A percentile compares a stretch with the other conserved stretches of the same genome.
phyloP scores from a whole-genome alignment of 2,113 vertebrate species.

The Cephalopterus ornatus region DNA sequence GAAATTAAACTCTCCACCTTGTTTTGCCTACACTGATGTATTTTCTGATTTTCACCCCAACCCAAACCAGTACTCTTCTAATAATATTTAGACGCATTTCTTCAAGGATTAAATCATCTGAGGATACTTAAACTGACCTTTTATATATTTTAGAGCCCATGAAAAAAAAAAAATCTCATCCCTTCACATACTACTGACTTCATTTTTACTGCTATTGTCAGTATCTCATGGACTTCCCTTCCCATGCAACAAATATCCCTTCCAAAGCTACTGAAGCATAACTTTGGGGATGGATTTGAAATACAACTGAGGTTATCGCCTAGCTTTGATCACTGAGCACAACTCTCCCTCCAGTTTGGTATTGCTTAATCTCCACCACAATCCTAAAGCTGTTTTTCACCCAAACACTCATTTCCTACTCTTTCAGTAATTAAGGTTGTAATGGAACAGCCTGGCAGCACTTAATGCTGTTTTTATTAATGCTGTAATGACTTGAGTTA shows the following conservation, averaged over 20 bases:
- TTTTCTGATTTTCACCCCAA: background rate
- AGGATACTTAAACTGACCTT: background rate
- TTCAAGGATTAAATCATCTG: background rate
- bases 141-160: background rate
- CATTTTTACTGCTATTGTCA: background rate
- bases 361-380: background rate
- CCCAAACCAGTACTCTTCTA: background rate
- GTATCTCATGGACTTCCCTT: background rate
- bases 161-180: background rate
- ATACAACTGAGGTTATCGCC: background rate
- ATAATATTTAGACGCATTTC: background rate
- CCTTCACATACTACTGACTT: background rate
- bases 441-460: background rate
- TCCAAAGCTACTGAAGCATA: background rate
- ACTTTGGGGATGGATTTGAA: background rate
- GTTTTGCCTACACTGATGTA: background rate
- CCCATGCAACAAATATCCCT: background rate
- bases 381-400: slow-evolving; percentile 9
- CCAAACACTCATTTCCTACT: slow-evolving; percentile 11
- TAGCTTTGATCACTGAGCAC: background rate
- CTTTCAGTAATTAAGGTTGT: slow-evolving; percentile 5
- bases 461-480: slow-evolving; percentile 38
- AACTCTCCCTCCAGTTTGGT: background rate
- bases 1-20: background rate
- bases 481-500: background rate